A percentile compares a stretch with the other conserved stretches of the same genome.
phyloP scores from a whole-genome alignment of 2,888 invertebrate species.

The Nomada hirtipes region DNA sequence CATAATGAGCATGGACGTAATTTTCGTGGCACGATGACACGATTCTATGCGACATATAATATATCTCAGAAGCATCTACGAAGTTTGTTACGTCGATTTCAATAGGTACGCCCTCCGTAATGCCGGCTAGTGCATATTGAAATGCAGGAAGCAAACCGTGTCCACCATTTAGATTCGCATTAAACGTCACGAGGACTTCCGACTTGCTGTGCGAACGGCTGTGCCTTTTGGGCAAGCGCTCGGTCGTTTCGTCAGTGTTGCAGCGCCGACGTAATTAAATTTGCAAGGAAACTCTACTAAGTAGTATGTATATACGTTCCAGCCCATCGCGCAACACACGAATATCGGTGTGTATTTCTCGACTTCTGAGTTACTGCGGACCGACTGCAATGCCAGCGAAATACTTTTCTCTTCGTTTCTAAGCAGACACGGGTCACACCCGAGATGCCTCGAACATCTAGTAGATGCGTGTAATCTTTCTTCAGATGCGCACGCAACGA shows the following conservation, averaged over 20 bases:
- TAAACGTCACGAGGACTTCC: neutral
- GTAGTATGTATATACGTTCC: neutral
- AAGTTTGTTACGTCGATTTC: neutral
- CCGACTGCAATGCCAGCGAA: slow-evolving; percentile 9
- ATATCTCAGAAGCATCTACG: neutral
- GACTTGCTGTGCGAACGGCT: neutral
- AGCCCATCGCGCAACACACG: neutral
- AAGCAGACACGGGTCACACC: neutral
- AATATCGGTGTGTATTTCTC: neutral
- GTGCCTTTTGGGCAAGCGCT: neutral
- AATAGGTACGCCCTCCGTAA: neutral
- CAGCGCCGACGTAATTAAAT: neutral
- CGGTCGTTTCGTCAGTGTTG: slow-evolving; percentile 1
- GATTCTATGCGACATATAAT: slow-evolving; percentile 2
- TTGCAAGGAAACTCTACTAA: slow-evolving; percentile 1
- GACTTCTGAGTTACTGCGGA: slow-evolving; percentile 12
- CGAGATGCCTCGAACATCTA: neutral
- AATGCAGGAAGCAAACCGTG: neutral
- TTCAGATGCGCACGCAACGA: neutral
- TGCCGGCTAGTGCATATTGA: neutral
- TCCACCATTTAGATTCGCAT: neutral
- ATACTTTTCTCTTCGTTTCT: neutral
- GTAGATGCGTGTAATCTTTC: neutral
- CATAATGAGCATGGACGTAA: slow-evolving; percentile 26
- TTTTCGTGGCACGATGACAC: slow-evolving; percentile 43